Evolutionary conservation across 2,113 vertebrate species (phyloP).

Genomic region (Cheirogaleus medius): DNA sequence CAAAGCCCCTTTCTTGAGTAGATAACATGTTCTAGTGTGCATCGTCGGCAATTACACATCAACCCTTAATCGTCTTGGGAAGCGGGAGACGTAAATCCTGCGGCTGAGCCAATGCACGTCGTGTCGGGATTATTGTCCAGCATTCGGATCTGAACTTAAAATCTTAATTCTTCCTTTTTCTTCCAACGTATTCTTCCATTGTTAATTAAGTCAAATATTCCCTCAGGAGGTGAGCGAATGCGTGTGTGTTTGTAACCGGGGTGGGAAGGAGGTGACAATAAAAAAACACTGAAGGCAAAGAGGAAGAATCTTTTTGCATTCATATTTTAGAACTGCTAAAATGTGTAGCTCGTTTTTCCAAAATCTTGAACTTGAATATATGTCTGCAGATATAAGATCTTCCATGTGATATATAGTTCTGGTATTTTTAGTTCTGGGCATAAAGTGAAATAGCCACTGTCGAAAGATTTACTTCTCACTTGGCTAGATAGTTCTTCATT

Average conservation of each 20-base stretch:
- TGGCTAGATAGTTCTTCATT: background rate
- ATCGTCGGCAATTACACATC: background rate
- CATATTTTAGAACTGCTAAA: background rate
- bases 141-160: constrained; percentile 36
- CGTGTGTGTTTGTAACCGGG: background rate
- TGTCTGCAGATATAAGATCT: background rate
- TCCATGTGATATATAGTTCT: background rate
- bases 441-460: background rate
- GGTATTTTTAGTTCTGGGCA: background rate
- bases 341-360: background rate
- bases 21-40: constrained; percentile 51
- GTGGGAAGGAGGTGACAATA: background rate
- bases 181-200: constrained; percentile 43
- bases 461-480: background rate
- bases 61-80: constrained; percentile 46
- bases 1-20: constrained; percentile 53
- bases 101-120: constrained; percentile 31
- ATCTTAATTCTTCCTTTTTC: constrained; percentile 56
- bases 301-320: background rate
- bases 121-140: constrained; percentile 45
- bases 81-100: constrained; percentile 44
- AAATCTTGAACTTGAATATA: background rate
- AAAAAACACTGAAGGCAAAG: background rate
- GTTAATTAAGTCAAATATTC: constrained; percentile 60
- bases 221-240: background rate